These are phyloP conservation scores for Aurelia sp. DNA, from an alignment of 30 jellyfish, hydroid and myxozoan species.

Conservation along the genomic window DNA sequence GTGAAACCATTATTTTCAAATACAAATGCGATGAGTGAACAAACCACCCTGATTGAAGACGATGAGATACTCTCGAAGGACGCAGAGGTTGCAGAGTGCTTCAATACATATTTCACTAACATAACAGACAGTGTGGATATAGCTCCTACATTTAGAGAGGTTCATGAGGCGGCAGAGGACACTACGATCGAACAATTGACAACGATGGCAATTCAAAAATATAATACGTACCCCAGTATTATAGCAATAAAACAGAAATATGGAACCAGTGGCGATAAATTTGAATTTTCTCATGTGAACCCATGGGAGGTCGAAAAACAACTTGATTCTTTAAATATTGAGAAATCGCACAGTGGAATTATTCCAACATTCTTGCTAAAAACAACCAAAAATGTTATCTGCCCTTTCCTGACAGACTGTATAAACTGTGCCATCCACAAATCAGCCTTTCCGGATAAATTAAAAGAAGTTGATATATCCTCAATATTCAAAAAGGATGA, in stretches of 20 bases:
- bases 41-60: constrained; percentile 21
- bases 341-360: constrained; percentile 7
- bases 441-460: not conserved
- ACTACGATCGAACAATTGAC: constrained; percentile 24
- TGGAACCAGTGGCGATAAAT: constrained; percentile 35
- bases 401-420: constrained; percentile 49
- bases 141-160: constrained; percentile 14
- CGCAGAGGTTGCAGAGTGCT: constrained; percentile 10
- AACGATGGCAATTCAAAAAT: constrained; percentile 13
- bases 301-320: constrained; percentile 37
- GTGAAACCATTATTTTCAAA: constrained; percentile 19
- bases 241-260: constrained; percentile 14
- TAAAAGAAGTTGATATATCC: constrained; percentile 20
- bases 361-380: not conserved
- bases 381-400: not conserved
- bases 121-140: constrained; percentile 22
- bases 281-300: constrained; percentile 20
- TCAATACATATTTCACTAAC: constrained; percentile 18
- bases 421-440: not conserved
- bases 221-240: constrained; percentile 20
- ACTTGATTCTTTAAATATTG: constrained; percentile 6
- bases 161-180: constrained; percentile 7
- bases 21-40: not conserved
- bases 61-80: not conserved
- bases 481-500: not conserved